Evolutionary conservation across 2,113 vertebrate genomes (phyloP), one percentile per base, ranked within the genome.

Genomic region (Coracopsis vasa): DNA sequence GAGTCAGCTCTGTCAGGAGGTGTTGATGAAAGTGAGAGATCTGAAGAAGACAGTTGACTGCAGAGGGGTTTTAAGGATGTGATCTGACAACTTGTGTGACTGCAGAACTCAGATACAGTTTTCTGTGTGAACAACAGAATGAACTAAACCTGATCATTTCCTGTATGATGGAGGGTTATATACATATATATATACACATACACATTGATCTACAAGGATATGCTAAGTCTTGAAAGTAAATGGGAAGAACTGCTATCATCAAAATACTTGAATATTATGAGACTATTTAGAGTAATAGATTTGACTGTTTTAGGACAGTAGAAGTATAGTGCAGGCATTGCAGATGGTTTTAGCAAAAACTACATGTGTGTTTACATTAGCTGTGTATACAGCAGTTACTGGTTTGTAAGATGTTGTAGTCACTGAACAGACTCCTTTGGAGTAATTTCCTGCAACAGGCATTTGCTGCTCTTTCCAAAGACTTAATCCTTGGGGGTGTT

Each of bases 391-490:
- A 94, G 86, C 89, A 72, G 47, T 86, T 87, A 45, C 2, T 86
- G 60, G 27, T 86, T 86, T 44, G 14, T 47, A 37, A 33, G 41
- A 70, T 62, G 61, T 61, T 88, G 27, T 65, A 35, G 48, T 80
- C 37, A 75, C 48, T 42, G 64, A 86, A 70, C 62, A 91, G 92
- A 79, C 77, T 62, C 37, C 29, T 83, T 87, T 64, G 41, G n/a
- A 86, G 25, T 84, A 90, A 70, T 86, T 75, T 54, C 48, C 42
- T 95, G 86, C 35, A 74, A 79, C 27, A 92, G 39, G 47, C 44
- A 66, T 88, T 56, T 90, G 83, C 73, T 93, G 83, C 56, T 93
- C 70, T 86, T 84, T 84, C 80, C 88, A 95, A 91, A 95, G 84
- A 91, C 62, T 65, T 72, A 39, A 14, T 61, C 21, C 61, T 42